Conservation (phyloP, 1,140 invertebrate species). For the Drosophila saltans region DNA sequence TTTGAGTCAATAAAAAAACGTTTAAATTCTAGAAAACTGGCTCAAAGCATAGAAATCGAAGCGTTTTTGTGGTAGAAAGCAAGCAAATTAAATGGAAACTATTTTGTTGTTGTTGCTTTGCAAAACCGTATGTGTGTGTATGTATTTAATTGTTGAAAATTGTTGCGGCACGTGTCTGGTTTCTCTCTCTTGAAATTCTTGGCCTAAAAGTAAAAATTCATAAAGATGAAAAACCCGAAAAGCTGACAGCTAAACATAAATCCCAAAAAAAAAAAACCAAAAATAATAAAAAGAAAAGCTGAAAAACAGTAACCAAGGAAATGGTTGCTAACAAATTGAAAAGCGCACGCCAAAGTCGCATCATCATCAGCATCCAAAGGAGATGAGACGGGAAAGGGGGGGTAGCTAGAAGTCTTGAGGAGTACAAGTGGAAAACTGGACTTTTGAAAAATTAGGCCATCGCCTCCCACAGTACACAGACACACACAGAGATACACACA, state of each 20-base stretch:
- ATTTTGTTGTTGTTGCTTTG: constrained; percentile 13
- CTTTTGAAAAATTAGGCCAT: constrained; percentile 63
- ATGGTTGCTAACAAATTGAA: constrained; percentile 69
- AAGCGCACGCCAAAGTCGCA: constrained; percentile 78
- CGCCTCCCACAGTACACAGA: constrained; percentile 62
- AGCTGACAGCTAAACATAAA: constrained; percentile 72
- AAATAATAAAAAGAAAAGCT: constrained; percentile 27
- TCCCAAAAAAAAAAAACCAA: constrained; percentile 47
- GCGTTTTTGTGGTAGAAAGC: constrained; percentile 62
- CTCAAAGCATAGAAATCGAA: constrained; percentile 47
- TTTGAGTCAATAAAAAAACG: constrained; percentile 74
- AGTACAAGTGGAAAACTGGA: constrained; percentile 67
- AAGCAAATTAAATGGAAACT: constrained; percentile 71
- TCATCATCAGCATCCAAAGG: constrained; percentile 61
- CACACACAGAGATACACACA: not conserved
- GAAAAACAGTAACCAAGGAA: constrained; percentile 53
- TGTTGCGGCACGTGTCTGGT: constrained; percentile 59
- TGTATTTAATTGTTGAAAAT: constrained; percentile 45
- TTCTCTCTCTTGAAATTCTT: constrained; percentile 62
- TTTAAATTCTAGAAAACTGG: constrained; percentile 76
- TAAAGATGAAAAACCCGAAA: constrained; percentile 59
- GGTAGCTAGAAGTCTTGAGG: constrained; percentile 9
- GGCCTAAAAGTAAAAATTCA: constrained; percentile 70
- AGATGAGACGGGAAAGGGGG: not conserved
- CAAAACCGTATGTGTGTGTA: constrained; percentile 15